Evolutionary conservation across 2,888 invertebrate species (phyloP).

Genomic region (Drosophila hamatofila): DNA sequence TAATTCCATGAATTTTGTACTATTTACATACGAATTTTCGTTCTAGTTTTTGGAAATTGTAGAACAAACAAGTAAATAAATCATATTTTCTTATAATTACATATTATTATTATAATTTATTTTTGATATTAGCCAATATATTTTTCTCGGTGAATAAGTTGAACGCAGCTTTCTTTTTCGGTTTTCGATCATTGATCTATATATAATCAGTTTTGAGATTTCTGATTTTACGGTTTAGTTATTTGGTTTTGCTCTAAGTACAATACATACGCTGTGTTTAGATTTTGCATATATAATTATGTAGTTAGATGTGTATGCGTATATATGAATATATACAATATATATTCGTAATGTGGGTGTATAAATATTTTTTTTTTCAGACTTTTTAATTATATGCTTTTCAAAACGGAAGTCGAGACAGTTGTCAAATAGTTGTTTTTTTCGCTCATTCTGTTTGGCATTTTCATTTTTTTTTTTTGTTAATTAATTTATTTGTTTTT

Average conservation of each 20-base stretch:
- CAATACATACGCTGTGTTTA: constrained; percentile 25
- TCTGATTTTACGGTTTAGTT: constrained; percentile 26
- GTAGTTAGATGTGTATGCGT: constrained; percentile 24
- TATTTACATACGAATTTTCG: constrained; percentile 18
- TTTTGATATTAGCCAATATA: constrained; percentile 17
- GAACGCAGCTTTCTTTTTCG: neutral
- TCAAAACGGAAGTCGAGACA: constrained; percentile 76
- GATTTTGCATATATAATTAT: constrained; percentile 26
- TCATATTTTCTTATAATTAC: neutral
- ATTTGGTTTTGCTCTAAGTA: constrained; percentile 16
- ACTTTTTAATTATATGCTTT: constrained; percentile 75
- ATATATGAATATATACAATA: constrained; percentile 31
- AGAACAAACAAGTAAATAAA: constrained; percentile 2
- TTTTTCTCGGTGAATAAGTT: constrained; percentile 24
- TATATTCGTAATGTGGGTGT: constrained; percentile 41
- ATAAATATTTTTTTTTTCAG: constrained; percentile 61
- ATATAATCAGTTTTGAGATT: constrained; percentile 5
- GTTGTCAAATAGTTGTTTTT: constrained; percentile 63
- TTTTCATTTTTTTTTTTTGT: constrained; percentile 36
- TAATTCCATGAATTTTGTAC: neutral
- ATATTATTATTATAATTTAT: neutral
- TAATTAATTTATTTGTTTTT: constrained; percentile 25
- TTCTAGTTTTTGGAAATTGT: neutral
- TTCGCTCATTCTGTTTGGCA: constrained; percentile 50
- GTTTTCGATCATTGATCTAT: constrained; percentile 2